phyloP scores from a whole-genome alignment of 2,888 invertebrate species.

The Allacma fusca region DNA sequence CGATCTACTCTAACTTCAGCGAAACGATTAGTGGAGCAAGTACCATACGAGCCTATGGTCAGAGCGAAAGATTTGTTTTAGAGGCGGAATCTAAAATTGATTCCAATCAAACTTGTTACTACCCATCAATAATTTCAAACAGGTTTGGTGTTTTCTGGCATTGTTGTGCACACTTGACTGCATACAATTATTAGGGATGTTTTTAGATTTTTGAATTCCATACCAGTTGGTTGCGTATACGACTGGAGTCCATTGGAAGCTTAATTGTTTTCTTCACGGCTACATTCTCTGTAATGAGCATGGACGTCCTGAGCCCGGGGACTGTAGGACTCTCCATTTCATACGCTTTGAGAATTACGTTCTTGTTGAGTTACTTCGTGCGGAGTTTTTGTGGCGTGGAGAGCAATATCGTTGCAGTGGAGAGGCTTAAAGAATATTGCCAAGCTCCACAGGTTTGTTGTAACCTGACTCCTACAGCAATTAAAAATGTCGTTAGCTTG shows the following conservation, averaged over 20 bases:
- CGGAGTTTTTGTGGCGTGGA: slow-evolving; percentile 96
- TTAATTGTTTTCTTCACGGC: slow-evolving; percentile 40
- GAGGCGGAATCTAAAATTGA: no score
- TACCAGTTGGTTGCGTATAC: neutral
- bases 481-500: no score
- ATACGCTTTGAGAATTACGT: slow-evolving; percentile 78
- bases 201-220: no score
- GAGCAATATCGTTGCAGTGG: slow-evolving; percentile 96
- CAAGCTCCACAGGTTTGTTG: slow-evolving; percentile 78
- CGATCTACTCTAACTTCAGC: slow-evolving; percentile 85
- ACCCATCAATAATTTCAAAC: neutral
- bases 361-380: slow-evolving; percentile 94
- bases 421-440: slow-evolving; percentile 94
- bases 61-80: neutral
- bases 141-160: slow-evolving; percentile 71
- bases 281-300: neutral
- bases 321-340: neutral
- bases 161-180: slow-evolving; percentile 93
- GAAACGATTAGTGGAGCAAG: neutral
- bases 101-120: neutral
- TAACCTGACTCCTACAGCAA: no score
- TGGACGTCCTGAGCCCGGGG: neutral
- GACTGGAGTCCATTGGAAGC: slow-evolving; percentile 56
- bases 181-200: neutral
- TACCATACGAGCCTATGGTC: neutral